Evolutionary conservation across 2,113 vertebrate genomes (phyloP).

Genomic region (Orthonyx spaldingii): DNA sequence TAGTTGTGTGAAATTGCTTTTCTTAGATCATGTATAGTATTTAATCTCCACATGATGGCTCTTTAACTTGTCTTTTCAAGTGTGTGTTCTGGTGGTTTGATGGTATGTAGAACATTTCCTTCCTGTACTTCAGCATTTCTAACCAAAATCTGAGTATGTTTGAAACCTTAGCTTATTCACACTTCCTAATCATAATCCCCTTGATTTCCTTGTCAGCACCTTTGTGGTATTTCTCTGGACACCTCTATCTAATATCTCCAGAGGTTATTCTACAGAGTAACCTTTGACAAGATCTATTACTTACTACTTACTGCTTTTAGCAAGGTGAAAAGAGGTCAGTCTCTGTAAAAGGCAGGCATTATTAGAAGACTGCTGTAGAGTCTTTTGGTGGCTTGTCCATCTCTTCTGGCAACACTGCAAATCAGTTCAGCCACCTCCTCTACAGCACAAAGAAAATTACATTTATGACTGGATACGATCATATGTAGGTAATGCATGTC

Average conservation of each 20-base stretch:
- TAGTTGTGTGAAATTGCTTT: neutral
- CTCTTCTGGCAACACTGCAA: neutral
- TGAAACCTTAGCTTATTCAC: constrained; percentile 52
- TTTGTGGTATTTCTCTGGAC: constrained; percentile 57
- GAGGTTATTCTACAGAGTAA: constrained; percentile 59
- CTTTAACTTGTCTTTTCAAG: constrained; percentile 46
- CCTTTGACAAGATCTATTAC: constrained; percentile 65
- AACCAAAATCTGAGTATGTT: constrained; percentile 35
- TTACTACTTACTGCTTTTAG: constrained; percentile 56
- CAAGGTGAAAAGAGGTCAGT: constrained; percentile 35
- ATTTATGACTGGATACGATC: neutral
- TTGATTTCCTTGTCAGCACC: constrained; percentile 56
- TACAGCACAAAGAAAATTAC: neutral
- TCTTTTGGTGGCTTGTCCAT: neutral
- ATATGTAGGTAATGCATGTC: neutral
- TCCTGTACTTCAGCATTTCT: constrained; percentile 35
- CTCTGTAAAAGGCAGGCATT: constrained; percentile 8
- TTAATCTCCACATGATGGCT: constrained; percentile 18
- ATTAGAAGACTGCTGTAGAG: neutral
- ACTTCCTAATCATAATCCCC: constrained; percentile 54
- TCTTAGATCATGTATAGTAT: neutral
- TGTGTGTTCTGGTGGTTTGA: constrained; percentile 45
- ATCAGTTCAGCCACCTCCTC: neutral
- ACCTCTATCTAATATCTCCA: constrained; percentile 52
- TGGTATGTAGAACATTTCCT: constrained; percentile 57